phyloP scores from a whole-genome alignment of 2,797 vertebrate genomes.

The Remorina albescens region DNA sequence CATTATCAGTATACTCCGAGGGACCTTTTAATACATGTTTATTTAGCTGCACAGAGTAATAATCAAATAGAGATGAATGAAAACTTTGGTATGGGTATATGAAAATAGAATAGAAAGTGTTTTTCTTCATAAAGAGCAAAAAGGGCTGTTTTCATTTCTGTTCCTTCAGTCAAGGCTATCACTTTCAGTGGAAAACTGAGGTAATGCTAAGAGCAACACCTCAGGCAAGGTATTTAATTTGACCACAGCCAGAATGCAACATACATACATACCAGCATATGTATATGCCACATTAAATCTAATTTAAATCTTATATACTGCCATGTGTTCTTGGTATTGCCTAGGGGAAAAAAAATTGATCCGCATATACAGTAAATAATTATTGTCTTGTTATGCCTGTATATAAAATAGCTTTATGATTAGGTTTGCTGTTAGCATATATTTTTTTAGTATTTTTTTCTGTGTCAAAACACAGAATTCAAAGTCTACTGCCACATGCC shows the following conservation, averaged over 20 bases:
- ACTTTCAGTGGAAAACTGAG: constrained; percentile 17
- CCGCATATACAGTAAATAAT: not conserved
- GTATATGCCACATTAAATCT: not conserved
- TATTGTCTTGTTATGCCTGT: too few relatives aligned
- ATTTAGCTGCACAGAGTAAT: constrained; percentile 50
- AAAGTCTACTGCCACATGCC: not conserved
- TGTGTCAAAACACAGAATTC: not conserved
- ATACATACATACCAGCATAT: not conserved
- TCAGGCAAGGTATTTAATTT: not conserved
- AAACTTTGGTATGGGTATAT: not conserved
- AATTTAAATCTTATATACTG: not conserved
- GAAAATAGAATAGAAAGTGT: not conserved
- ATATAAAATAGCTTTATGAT: not conserved
- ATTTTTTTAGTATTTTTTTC: not conserved
- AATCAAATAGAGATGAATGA: constrained; percentile 50
- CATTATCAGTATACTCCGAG: constrained; percentile 49
- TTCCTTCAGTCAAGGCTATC: constrained; percentile 17
- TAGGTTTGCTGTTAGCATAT: not conserved
- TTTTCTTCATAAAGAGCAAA: not conserved
- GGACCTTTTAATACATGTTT: constrained; percentile 54
- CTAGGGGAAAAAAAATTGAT: not conserved
- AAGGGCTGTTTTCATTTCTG: constrained; percentile 10
- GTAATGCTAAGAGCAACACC: not conserved
- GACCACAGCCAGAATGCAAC: not conserved
- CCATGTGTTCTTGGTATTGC: not conserved